Conservation (phyloP, 1,140 invertebrate species). For the Uloborus diversus region DNA sequence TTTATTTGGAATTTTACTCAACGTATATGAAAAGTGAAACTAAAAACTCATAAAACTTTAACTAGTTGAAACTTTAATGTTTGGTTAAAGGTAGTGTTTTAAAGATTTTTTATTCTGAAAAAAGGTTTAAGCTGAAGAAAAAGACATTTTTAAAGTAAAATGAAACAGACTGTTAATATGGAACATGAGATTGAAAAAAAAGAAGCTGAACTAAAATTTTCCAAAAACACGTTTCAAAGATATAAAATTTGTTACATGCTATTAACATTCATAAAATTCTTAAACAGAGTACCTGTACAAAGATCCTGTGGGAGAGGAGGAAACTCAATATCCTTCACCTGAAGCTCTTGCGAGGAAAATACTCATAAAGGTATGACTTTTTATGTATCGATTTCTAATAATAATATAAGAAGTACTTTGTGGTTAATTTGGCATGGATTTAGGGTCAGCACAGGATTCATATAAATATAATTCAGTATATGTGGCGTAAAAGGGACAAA, state of each 20-base stretch:
- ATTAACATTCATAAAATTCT: not conserved
- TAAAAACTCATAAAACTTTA: too few relatives aligned
- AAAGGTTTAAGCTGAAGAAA: not conserved
- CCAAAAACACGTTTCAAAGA: not conserved
- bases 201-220: not conserved
- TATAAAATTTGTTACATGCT: not conserved
- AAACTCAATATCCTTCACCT: conserved; percentile 64
- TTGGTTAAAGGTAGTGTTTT: not conserved
- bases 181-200: not conserved
- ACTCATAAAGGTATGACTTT: conserved; percentile 65
- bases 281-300: conserved; percentile 64
- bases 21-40: too few relatives aligned
- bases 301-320: conserved; percentile 60
- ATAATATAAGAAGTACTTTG: too few relatives aligned
- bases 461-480: too few relatives aligned
- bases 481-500: too few relatives aligned
- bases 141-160: not conserved
- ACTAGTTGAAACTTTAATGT: too few relatives aligned
- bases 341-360: conserved; percentile 67
- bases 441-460: too few relatives aligned
- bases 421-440: too few relatives aligned
- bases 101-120: not conserved
- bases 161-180: not conserved
- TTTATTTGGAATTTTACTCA: too few relatives aligned
- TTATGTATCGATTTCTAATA: not conserved